These are phyloP conservation scores for Myrmecophaga tridactyla DNA, from an alignment of 2,113 vertebrate genomes.

Conservation along the genomic window DNA sequence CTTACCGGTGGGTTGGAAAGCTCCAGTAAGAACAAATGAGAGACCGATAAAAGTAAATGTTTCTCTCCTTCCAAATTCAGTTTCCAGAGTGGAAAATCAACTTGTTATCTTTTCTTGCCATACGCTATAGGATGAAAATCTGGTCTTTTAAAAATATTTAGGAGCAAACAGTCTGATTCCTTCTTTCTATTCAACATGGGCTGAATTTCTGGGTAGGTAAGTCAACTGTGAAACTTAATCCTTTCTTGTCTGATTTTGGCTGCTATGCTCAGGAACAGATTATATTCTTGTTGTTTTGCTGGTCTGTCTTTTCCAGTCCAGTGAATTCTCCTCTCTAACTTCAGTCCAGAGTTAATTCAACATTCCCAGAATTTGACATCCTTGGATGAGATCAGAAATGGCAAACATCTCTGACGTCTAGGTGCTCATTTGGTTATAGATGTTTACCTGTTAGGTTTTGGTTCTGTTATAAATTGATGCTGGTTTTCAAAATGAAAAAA, in stretches of 20 bases:
- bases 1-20: neutral
- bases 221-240: slow-evolving; percentile 47
- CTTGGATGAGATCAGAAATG: slow-evolving; percentile 37
- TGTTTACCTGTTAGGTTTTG: neutral
- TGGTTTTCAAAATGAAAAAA: neutral
- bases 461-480: slow-evolving; percentile 24
- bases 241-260: slow-evolving; percentile 52
- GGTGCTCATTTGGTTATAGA: neutral
- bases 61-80: slow-evolving; percentile 49
- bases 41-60: slow-evolving; percentile 31
- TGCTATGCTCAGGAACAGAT: slow-evolving; percentile 37
- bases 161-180: neutral
- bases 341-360: slow-evolving; percentile 6
- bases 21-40: neutral
- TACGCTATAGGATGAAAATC: slow-evolving; percentile 52
- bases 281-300: neutral
- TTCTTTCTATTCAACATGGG: neutral
- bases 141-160: slow-evolving; percentile 47
- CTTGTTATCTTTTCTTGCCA: slow-evolving; percentile 71
- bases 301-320: slow-evolving; percentile 48
- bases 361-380: neutral
- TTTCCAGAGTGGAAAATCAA: slow-evolving; percentile 66
- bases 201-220: slow-evolving; percentile 56
- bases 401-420: slow-evolving; percentile 14
- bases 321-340: slow-evolving; percentile 8